A percentile compares a stretch with the other conserved stretches of the same genome.
Evolutionary conservation across 2,797 vertebrate species (phyloP).

Genomic region (Artibeus lituratus): DNA sequence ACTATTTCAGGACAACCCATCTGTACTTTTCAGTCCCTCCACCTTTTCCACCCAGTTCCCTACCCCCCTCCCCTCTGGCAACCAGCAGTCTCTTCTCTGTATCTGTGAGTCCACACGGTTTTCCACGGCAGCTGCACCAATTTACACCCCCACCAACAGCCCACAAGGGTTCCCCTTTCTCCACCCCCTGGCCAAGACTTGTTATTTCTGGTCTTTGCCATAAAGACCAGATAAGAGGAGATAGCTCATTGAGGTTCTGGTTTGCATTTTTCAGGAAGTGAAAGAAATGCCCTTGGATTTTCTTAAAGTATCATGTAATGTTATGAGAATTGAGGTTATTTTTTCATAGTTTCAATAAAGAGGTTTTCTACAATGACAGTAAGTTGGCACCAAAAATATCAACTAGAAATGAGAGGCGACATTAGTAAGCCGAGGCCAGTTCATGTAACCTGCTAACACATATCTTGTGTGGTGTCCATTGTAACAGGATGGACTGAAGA

Average conservation of each 20-base stretch:
- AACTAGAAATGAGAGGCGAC: not conserved
- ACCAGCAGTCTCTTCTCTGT: not conserved
- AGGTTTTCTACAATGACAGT: not conserved
- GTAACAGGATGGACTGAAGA: not conserved
- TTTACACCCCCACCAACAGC: not conserved
- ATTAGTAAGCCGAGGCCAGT: not conserved
- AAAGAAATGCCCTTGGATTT: constrained; percentile 22
- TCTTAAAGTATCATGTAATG: not conserved
- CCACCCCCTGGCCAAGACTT: not conserved
- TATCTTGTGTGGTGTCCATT: not conserved
- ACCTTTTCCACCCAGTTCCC: not conserved
- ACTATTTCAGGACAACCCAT: not conserved
- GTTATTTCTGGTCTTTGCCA: not conserved
- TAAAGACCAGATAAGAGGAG: not conserved
- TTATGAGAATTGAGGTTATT: not conserved
- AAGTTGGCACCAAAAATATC: not conserved
- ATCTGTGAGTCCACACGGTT: not conserved
- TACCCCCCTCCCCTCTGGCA: not conserved
- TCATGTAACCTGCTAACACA: not conserved
- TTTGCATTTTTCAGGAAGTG: constrained; percentile 17
- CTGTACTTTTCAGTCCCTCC: not conserved
- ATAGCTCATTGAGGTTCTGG: not conserved
- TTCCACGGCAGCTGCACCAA: not conserved
- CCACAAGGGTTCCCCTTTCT: not conserved
- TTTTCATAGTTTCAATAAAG: not conserved